Conservation (phyloP, 2,113 vertebrate species). For the Polypterus senegalus region DNA sequence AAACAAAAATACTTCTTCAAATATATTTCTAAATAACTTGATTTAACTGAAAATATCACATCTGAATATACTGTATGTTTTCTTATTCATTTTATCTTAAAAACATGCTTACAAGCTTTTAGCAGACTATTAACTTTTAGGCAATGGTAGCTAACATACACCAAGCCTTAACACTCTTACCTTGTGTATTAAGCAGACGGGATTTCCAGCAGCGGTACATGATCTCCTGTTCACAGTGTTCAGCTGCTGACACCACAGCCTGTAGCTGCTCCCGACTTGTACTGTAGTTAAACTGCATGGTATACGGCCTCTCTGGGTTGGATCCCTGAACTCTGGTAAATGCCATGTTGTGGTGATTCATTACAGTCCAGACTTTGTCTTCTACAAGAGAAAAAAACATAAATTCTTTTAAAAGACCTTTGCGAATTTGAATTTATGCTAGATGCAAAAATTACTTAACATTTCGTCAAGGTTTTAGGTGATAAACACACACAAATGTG, state of each 20-base stretch:
- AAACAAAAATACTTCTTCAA: too few species aligned
- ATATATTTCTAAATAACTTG: too few species aligned
- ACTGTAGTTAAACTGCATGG: constrained; percentile 67
- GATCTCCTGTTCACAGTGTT: constrained; percentile 85
- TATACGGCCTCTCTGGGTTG: constrained; percentile 46
- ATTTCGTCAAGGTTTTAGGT: too few species aligned
- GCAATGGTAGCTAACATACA: too few species aligned
- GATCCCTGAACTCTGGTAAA: constrained; percentile 57
- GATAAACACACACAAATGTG: too few species aligned
- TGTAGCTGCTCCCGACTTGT: constrained; percentile 66
- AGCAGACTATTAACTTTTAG: too few species aligned
- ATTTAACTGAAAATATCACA: too few species aligned
- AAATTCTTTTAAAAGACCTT: background rate
- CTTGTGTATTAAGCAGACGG: constrained; percentile 75
- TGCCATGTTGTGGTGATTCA: constrained; percentile 70
- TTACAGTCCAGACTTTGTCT: constrained; percentile 77
- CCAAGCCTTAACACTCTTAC: constrained; percentile 38
- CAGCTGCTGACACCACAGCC: constrained; percentile 61
- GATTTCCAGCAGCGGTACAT: constrained; percentile 78
- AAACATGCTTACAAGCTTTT: too few species aligned
- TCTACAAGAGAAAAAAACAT: constrained; percentile 40
- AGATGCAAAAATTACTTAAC: too few species aligned
- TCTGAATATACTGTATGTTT: too few species aligned
- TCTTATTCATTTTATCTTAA: too few species aligned
- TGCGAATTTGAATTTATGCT: too few species aligned